These are phyloP conservation scores for Lineus longissimus DNA, from an alignment of 1,140 invertebrate species.

Conservation along the genomic window DNA sequence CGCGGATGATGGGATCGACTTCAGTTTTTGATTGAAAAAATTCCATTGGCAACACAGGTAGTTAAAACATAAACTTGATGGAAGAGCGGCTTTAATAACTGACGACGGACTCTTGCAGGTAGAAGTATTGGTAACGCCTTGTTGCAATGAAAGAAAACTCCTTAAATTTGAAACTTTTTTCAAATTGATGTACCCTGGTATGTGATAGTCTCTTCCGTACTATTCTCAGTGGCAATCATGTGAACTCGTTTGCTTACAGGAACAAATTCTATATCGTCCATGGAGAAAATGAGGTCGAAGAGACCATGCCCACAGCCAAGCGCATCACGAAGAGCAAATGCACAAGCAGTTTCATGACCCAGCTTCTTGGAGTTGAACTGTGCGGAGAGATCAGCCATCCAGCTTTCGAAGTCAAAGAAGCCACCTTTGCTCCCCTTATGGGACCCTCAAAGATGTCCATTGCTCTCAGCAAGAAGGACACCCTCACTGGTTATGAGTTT, in stretches of 20 bases:
- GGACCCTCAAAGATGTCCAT: conserved; percentile 75
- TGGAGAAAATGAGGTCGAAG: conserved; percentile 33
- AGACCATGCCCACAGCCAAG: conserved; percentile 51
- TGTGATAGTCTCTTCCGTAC: too few species aligned
- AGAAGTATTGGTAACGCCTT: too few species aligned
- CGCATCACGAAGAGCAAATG: conserved; percentile 61
- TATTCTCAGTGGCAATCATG: too few species aligned
- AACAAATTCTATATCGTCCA: conserved; percentile 39
- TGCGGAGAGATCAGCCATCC: conserved; percentile 74
- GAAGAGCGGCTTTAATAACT: too few species aligned
- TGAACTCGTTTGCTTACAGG: conserved; percentile 25
- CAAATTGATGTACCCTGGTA: too few species aligned
- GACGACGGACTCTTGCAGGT: too few species aligned
- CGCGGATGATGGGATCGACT: too few species aligned
- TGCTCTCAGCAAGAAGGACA: conserved; percentile 75
- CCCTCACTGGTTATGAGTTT: conserved; percentile 55
- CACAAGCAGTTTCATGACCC: conserved; percentile 33
- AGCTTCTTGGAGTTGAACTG: conserved; percentile 73
- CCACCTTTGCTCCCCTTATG: conserved; percentile 72
- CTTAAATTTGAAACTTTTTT: too few species aligned
- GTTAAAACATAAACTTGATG: too few species aligned
- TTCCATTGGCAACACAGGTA: too few species aligned
- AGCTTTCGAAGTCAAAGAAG: conserved; percentile 53
- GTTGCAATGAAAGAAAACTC: too few species aligned
- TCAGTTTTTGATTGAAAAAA: too few species aligned